A percentile compares a stretch with the other conserved stretches of the same genome.
phyloP scores from a whole-genome alignment of 2,888 invertebrate species.

The Diaprepes abbreviatus region DNA sequence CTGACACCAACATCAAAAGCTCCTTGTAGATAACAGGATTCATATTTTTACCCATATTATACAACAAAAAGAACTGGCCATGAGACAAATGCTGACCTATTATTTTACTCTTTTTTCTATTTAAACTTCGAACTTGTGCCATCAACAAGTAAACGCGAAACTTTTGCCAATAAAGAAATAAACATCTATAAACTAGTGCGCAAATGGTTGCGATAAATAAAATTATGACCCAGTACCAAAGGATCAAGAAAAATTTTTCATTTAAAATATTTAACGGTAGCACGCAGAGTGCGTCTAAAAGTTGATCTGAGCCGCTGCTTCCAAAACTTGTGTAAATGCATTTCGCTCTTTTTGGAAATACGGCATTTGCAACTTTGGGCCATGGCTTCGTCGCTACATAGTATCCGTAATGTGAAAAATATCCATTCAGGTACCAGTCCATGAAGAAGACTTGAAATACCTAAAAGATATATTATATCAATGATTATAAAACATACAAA shows the following conservation, averaged over 20 bases:
- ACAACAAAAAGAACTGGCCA: conserved; percentile 85
- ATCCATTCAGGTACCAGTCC: conserved; percentile 75
- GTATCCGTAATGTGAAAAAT: conserved; percentile 74
- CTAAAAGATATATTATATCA: too few relatives aligned
- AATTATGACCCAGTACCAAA: conserved; percentile 82
- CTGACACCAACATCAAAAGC: conserved; percentile 60
- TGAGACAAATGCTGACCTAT: conserved; percentile 72
- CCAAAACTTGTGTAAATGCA: conserved; percentile 74
- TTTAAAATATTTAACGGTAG: conserved; percentile 84
- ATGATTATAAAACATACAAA: too few relatives aligned
- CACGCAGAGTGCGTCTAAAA: conserved; percentile 78
- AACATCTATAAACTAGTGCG: conserved; percentile 76
- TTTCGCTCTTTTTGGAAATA: conserved; percentile 79
- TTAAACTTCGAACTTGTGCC: conserved; percentile 73
- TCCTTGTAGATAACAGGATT: conserved; percentile 78
- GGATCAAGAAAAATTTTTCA: conserved; percentile 81
- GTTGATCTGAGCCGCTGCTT: conserved; percentile 72
- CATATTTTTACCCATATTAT: conserved; percentile 82
- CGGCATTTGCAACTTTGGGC: conserved; percentile 74
- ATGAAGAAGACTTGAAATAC: conserved; percentile 78
- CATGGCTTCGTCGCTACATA: conserved; percentile 68
- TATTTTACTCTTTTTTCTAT: conserved; percentile 68
- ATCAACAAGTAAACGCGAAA: conserved; percentile 75
- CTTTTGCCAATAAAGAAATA: conserved; percentile 71
- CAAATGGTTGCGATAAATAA: conserved; percentile 74